Base-by-base conservation (phyloP, 2,113 vertebrate genomes). In the Plecturocebus donacophilus region DNA sequence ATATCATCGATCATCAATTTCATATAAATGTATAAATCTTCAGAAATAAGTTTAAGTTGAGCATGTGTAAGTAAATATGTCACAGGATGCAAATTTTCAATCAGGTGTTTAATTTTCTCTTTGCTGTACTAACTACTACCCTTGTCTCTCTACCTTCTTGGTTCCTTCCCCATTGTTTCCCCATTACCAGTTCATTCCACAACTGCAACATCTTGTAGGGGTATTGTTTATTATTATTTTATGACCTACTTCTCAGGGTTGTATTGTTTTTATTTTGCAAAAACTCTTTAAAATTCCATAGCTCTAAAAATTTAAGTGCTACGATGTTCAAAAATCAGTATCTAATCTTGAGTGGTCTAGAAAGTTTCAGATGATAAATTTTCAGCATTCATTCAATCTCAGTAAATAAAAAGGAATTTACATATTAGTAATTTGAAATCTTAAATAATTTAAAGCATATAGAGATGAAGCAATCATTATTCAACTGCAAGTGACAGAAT, bases 381-480 rank as follows among this genome's bases (percentile, higher is more conserved):
- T 88, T 56, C 23, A 75, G 19, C 32, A 56, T 88, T 68, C 23
- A 70, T 56, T 85, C 21, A 7, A 82, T 91, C 61, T 92, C 58
- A 76, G 35, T 84, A 87, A 84, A 89, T 87, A 56, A 80, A 2
- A 58, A 89, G 4, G 1, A 89, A 49, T 89, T 49, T 95, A 70
- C 45, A 85, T 76, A 40, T 49, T 27, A 56, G 56, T 84, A 80
- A 96, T 52, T 87, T 80, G 47, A 93, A 96, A 93, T 92, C 2
- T 9, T 32, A 90, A 88, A 38, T 81, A 82, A 79, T 91, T 83
- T 68, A 80, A 87, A 96, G 32, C 32, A 42, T 16, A 45, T 25
- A 42, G 13, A 56, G 12, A 76, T 79, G 42, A 95, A 95, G 47
- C 6, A 79, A 87, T 76, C 8, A 19, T 27, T 79, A 42, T 70